A percentile compares a stretch with the other conserved stretches of the same genome.
Conservation (phyloP, 2,113 vertebrate species). For the Mungos mungo region DNA sequence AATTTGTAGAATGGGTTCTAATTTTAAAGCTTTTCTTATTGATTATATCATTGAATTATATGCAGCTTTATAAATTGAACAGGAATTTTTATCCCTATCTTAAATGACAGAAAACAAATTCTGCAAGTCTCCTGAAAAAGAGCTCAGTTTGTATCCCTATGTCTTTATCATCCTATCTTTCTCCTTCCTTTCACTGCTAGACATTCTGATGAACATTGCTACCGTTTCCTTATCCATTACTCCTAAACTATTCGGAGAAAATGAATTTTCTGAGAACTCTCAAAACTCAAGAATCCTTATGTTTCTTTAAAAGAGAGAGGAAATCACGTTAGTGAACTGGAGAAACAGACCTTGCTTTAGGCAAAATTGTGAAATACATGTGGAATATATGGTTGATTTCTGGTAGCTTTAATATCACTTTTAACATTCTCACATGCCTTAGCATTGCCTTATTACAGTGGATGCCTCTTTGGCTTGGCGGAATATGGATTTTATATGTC, state of each 20-base stretch:
- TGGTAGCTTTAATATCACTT: background rate
- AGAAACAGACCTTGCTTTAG: background rate
- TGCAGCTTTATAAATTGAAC: background rate
- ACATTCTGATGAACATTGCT: background rate
- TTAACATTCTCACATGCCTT: background rate
- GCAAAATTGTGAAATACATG: background rate
- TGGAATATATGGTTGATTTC: background rate
- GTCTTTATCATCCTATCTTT: background rate
- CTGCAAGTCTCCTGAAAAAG: background rate
- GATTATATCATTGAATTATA: background rate
- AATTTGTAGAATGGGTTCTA: background rate
- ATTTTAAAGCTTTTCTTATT: background rate
- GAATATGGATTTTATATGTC: background rate
- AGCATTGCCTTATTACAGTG: background rate
- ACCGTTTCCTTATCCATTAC: background rate
- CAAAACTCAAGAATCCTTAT: background rate
- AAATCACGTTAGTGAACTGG: background rate
- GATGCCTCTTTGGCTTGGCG: background rate
- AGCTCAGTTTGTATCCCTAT: background rate
- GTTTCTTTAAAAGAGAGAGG: background rate
- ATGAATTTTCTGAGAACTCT: background rate
- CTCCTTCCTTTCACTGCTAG: background rate
- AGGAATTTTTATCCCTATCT: background rate
- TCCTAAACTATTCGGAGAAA: background rate
- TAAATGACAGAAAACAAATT: background rate